Percentiles rank a stretch among this genome's conserved stretches.
These are phyloP conservation scores for Aricia agestis DNA, from an alignment of 1,140 invertebrate genomes.

Conservation along the genomic window DNA sequence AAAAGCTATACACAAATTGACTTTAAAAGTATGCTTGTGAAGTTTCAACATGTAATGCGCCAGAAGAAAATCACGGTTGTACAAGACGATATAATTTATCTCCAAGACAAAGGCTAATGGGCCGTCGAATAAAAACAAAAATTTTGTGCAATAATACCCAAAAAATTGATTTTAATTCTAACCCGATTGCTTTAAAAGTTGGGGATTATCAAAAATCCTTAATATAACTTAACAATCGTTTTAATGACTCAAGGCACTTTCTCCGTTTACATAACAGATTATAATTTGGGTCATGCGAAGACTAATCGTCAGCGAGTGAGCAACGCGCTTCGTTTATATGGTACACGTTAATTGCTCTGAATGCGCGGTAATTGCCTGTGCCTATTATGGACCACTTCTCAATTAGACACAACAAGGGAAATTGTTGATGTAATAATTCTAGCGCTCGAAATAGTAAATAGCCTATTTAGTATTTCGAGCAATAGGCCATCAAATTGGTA, in stretches of 20 bases:
- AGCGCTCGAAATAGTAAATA: background rate
- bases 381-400: background rate
- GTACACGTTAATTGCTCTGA: background rate
- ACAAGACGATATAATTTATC: too few species aligned
- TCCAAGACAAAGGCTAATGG: too few species aligned
- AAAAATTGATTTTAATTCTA: too few species aligned
- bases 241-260: background rate
- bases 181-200: too few species aligned
- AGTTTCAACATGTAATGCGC: too few species aligned
- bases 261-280: background rate
- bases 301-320: background rate
- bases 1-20: too few species aligned
- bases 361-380: background rate
- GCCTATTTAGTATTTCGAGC: too few species aligned
- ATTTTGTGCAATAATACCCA: too few species aligned
- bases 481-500: background rate
- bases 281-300: background rate
- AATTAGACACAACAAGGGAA: slow-evolving; percentile 2
- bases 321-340: slow-evolving; percentile 2
- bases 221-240: background rate
- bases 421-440: background rate
- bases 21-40: too few species aligned
- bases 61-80: too few species aligned
- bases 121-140: too few species aligned
- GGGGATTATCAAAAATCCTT: too few species aligned